Conservation (phyloP, 2,888 invertebrate genomes). For the Calephelis perditalis region DNA sequence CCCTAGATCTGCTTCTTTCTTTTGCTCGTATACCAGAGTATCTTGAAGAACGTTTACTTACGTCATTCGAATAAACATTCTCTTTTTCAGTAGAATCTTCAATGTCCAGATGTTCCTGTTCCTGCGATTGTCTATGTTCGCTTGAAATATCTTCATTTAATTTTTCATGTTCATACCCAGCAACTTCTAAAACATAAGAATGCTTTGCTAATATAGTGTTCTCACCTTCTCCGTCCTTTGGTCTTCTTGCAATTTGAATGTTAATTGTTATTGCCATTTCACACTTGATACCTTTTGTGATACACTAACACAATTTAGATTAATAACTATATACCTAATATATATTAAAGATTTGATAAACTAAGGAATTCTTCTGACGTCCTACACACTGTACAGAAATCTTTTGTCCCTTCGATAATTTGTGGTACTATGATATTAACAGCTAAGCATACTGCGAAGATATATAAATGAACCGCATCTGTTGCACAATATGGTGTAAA, state of each 20-base stretch:
- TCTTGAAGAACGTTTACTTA: too few relatives aligned
- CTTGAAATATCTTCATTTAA: slow-evolving; percentile 17
- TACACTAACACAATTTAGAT: too few relatives aligned
- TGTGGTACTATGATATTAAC: too few relatives aligned
- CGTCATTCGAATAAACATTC: too few relatives aligned
- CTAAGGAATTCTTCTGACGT: too few relatives aligned
- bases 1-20: not conserved
- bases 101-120: not conserved
- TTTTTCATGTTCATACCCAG: slow-evolving; percentile 1
- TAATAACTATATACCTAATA: too few relatives aligned
- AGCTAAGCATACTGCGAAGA: too few relatives aligned
- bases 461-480: not conserved
- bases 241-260: not conserved
- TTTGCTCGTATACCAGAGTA: too few relatives aligned
- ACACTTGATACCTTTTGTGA: too few relatives aligned
- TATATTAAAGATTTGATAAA: too few relatives aligned
- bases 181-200: not conserved
- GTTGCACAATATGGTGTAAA: slow-evolving; percentile 23
- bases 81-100: not conserved
- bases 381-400: too few relatives aligned
- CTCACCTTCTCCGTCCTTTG: not conserved
- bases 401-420: too few relatives aligned
- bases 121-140: not conserved
- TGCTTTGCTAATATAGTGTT: not conserved
- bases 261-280: slow-evolving; percentile 15